Evolutionary conservation across 2,797 vertebrate species (phyloP).

Genomic region (Leuciscus waleckii): DNA sequence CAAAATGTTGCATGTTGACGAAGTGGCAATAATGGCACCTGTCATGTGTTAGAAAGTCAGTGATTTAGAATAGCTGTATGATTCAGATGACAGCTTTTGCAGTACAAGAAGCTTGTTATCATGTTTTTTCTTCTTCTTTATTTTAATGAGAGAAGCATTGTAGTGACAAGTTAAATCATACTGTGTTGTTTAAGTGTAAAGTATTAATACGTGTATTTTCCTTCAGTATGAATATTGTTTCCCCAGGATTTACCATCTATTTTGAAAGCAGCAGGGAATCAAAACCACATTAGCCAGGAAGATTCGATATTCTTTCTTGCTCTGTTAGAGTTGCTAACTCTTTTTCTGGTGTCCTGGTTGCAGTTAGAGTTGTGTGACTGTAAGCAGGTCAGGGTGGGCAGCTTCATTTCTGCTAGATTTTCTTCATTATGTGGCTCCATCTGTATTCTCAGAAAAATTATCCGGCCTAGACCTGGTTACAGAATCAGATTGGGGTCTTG

Average conservation of each 20-base stretch:
- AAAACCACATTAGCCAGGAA: neutral
- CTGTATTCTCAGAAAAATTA: neutral
- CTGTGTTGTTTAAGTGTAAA: neutral
- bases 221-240: neutral
- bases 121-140: neutral
- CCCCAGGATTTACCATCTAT: neutral
- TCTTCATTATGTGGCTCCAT: neutral
- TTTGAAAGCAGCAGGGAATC: neutral
- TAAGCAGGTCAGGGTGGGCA: neutral
- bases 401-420: neutral
- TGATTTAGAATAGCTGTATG: neutral
- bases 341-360: neutral
- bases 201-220: neutral
- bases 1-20: constrained; percentile 4
- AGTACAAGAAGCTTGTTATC: neutral
- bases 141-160: neutral
- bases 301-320: neutral
- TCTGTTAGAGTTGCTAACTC: neutral
- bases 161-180: neutral
- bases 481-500: neutral
- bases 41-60: neutral
- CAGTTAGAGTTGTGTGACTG: neutral
- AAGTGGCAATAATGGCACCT: constrained; percentile 13
- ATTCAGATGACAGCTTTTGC: neutral
- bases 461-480: neutral